Evolutionary conservation across 2,797 vertebrate species (phyloP), one percentile per base, ranked within the genome.

Genomic region (Diglossa cyanea): DNA sequence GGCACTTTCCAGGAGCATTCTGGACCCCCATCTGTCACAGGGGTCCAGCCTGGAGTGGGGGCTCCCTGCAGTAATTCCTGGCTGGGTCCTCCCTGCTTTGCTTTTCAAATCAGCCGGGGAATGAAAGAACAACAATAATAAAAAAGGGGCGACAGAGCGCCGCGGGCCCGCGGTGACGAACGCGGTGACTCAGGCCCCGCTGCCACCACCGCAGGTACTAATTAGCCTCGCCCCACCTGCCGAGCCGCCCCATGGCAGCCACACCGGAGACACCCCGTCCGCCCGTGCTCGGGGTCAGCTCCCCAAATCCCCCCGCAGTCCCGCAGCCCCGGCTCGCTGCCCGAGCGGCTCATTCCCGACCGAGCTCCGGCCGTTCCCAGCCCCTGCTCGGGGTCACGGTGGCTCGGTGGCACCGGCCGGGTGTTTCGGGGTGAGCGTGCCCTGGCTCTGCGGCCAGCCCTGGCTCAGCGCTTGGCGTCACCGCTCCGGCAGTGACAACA

Each of bases 81-180:
- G 37, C 66, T 9, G 0, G 47, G 33, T 28, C 20, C 12, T 80
- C 31, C 76, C 83, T 96, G 80, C 76, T 96, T 96, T 95, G 95
- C 73, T 86, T 95, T 92, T 86, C 88, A 94, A 96, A 96, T 95
- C 83, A 86, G 72, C 48, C 7, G 5, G 88, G 60, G 65, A 48
- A 74, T 23, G 39, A 40, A 86, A 68, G 37, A 53, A 40, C 48
- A 71, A 57, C 31, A 86, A 31, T 3, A 78, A 42, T 33, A 73
- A 47, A 53, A 11, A 12, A 10, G 50, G 51, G 82, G 57, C 2
- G 21, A 85, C 90, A 14, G 37, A 68, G 75, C 11, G 5, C 58
- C 16, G 11, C 71, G 23, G 74, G 88, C 76, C 65, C 8, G 51
- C 37, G 3, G 80, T 33, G 23, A 75, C 20, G 60, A 90, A 42